Base-by-base conservation (phyloP, 2,113 vertebrate genomes). In the Australoheros scitulus region DNA sequence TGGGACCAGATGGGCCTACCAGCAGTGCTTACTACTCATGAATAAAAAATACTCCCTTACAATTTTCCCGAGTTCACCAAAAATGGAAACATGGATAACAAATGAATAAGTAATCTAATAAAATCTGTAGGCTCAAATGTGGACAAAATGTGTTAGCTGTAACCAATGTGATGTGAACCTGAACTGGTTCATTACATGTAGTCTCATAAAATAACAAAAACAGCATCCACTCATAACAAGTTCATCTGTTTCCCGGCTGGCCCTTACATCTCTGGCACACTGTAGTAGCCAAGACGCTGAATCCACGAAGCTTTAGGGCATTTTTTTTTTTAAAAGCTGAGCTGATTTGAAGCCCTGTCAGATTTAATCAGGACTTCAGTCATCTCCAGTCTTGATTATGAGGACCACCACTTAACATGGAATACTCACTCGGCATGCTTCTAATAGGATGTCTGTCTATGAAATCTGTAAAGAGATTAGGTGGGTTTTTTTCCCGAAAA, bases 261-360 rank as follows among this genome's bases (percentile, higher is more conserved):
- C 86, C 84, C 64, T 82, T 76, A 50, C 56, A 57, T 65, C 68
- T 85, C 65, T 50, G 81, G 82, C 84, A 75, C 86, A 76, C 61
- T 68, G 52, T 78, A 61, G 58, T 74, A 79, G 81, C 82, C 50
- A 80, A 80, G 76, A 36, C 5, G 38, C 72, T 64, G 63, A 84
- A 91, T 85, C 75, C 36, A 61, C 55, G 58, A 63, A 52, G 84
- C 92, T 91, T 60, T 2, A 13, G 85, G 95, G 86, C 80, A 57
- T 75, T 84, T 91, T 61, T 61, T 82, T 75, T 84, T 91, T 56
- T 61, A 81, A 83, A 91, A 82, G 86, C 83, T 89, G 78, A 91
- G 86, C 84, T 92, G 87, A 94, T 94, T 92, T 93, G 90, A 94
- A 90, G 91, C 64, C 87, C 84, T 92, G 93, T 95, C 94, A 92